Evolutionary conservation across 2,797 vertebrate species (phyloP).

Genomic region (Melanotaenia parkinsoni): DNA sequence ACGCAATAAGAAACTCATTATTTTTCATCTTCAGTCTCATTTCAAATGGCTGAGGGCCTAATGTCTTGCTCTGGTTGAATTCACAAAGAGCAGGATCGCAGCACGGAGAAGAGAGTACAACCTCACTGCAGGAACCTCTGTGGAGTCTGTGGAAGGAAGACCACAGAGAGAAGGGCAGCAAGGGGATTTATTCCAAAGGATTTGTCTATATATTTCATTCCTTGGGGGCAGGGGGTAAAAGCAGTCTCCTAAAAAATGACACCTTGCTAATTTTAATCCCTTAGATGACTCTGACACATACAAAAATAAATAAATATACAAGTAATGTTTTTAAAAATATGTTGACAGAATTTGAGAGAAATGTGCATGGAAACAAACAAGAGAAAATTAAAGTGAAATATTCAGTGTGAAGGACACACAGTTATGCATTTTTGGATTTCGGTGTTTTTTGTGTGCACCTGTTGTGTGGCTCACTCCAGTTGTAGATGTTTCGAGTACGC

Average conservation of each 20-base stretch:
- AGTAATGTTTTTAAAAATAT: neutral
- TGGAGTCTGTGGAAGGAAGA: conserved; percentile 55
- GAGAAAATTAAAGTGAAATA: neutral
- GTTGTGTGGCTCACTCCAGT: conserved; percentile 90
- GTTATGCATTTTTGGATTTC: neutral
- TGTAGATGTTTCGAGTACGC: conserved; percentile 89
- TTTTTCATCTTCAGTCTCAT: conserved; percentile 81
- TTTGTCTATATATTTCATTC: conserved; percentile 16
- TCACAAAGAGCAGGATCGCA: conserved; percentile 72
- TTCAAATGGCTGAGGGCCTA: conserved; percentile 76
- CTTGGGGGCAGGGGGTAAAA: neutral
- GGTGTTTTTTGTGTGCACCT: conserved; percentile 66
- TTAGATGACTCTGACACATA: neutral
- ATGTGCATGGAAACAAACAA: neutral
- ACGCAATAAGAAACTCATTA: conserved; percentile 87
- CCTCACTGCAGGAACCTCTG: conserved; percentile 53
- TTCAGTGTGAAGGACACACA: neutral
- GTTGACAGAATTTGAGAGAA: neutral
- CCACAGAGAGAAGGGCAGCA: conserved; percentile 58
- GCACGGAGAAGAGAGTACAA: conserved; percentile 64
- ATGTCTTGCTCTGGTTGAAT: conserved; percentile 79
- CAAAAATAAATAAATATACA: neutral
- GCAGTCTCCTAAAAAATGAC: neutral
- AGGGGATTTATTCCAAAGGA: conserved; percentile 27
- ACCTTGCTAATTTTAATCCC: conserved; percentile 15